Base-by-base conservation (phyloP, 2,797 vertebrate species). In the Discoglossus pictus region DNA sequence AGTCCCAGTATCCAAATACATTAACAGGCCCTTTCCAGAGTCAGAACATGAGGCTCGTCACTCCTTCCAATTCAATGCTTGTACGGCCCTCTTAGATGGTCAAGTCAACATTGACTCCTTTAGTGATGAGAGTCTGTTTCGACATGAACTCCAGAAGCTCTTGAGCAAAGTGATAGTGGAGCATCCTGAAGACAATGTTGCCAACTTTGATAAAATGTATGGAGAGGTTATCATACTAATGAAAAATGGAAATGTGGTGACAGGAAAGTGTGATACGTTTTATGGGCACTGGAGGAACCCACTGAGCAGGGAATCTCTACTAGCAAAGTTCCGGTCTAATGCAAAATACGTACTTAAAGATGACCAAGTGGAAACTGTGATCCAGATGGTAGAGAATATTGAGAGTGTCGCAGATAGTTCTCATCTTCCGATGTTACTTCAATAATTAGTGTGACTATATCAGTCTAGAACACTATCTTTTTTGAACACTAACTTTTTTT, bases 261-360 rank as follows among this genome's bases (percentile, higher is more conserved):
- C 35, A 0, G 91, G 90, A 2, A 91, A 86, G 51, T 94, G 93
- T 39, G 86, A 93, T 79, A 94, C 93, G 18, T 95, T 96, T 79
- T 94, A 95, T 0, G 94, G 94, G 53, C 94, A 96, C 82, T 95
- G 94, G 94, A 91, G 93, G 54, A 94, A 93, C 43, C 94, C 93
- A 0, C 84, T 96, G 65, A 91, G 87, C 67, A 80, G 86, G 2
- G 90, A 93, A 65, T 92, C 92, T 0, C 83, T 96, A 68, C 80
- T 78, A 63, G 91, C 85, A 76, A 96, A 95, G 80, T 96, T 96
- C 64, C 75, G 80, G 2, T 80, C 76, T 74, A 96, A 94, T 0
- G 92, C 91, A 0, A 83, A 82, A 1, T 60, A 61, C 0, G 91
- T 93, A 39, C 85, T 96, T 43, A 75, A 84, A 1, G 69, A 82